Evolutionary conservation across 2,888 invertebrate species (phyloP), one percentile per base, ranked within the genome.

Genomic region (Cheilosia pagana): DNA sequence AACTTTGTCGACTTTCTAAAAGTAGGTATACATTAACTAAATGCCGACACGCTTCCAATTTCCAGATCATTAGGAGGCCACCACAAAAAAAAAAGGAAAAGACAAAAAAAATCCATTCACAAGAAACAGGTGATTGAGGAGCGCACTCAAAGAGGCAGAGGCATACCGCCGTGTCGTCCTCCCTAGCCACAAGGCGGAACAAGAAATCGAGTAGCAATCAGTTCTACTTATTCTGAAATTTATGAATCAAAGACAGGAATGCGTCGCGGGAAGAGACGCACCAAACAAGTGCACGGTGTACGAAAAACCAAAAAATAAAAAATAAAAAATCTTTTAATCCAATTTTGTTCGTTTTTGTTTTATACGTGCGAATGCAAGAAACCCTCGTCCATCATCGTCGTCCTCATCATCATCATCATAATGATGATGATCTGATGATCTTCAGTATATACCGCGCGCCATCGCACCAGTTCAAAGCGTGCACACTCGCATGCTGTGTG

Each of bases 361-460:
- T 16, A 25, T 31, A 52, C 21, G 39, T 14, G 39, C n/a, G 28
- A 50, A 21, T 21, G 50, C 12, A 71, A 31, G 53, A 74, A 45
- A 53, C 23, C 53, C 41, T 67, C 52, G 74, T 53, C 53, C 21
- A 74, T 79, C 67, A 79, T 68, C 59, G 55, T 59, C 52, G 45
- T 67, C 53, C 41, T 53, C 67, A 74, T 74, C 76, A 68, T 75
- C 28, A 28, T 25, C 14, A n/a, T 52, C n/a, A 28, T 57, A 28
- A 65, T 76, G 60, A 43, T 76, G 59, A 60, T 48, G 53, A 60
- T 67, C 45, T 41, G 48, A 70, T 63, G 23, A 71, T 63, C 77
- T 48, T 55, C 43, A 28, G 55, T 7, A 35, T 39, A 21, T 35
- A n/a, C n/a, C n/a, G n/a, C 43, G 67, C 43, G 43, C 31, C 67